Evolutionary conservation across 2,113 vertebrate species (phyloP).

Genomic region (Mesembrinibis cayennensis): DNA sequence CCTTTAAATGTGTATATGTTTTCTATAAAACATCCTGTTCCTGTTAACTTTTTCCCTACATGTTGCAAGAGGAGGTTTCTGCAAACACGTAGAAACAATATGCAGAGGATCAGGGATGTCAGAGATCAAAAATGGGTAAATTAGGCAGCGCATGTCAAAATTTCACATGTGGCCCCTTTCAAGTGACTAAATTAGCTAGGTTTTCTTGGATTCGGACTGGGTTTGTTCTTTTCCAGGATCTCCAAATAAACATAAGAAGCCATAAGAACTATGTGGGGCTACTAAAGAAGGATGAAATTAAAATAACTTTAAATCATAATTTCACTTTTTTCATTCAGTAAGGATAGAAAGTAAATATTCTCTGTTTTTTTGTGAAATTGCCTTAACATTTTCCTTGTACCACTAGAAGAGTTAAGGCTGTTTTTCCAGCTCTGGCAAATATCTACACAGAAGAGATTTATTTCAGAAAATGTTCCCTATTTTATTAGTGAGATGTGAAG

Average conservation of each 20-base stretch:
- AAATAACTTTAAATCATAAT: neutral
- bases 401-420: neutral
- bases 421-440: neutral
- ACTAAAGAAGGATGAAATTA: neutral
- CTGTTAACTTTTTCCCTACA: constrained; percentile 37
- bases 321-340: neutral
- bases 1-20: neutral
- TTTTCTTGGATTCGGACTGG: neutral
- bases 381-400: neutral
- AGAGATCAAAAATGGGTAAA: neutral
- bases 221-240: neutral
- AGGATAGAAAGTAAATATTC: neutral
- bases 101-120: neutral
- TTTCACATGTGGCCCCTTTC: neutral
- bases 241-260: neutral
- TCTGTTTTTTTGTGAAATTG: neutral
- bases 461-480: constrained; percentile 28
- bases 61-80: constrained; percentile 52
- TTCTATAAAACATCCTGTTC: constrained; percentile 61
- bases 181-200: neutral
- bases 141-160: neutral
- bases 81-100: constrained; percentile 34
- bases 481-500: constrained; percentile 3
- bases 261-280: neutral
- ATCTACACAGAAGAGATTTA: neutral